These are phyloP conservation scores for Amiota communis DNA, from an alignment of 2,888 invertebrate species.

Conservation along the genomic window DNA sequence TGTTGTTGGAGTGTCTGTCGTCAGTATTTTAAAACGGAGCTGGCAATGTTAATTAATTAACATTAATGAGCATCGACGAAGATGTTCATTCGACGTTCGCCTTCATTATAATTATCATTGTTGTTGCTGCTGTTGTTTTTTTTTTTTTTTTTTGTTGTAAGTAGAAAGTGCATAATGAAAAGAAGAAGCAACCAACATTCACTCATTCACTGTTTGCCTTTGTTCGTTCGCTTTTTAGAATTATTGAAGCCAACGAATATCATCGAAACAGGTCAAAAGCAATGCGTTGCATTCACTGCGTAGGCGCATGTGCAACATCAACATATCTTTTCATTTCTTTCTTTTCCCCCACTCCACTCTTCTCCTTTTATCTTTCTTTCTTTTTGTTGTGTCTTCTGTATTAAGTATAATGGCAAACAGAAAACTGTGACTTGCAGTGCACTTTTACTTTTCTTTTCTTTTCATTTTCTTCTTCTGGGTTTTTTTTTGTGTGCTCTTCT, in stretches of 20 bases:
- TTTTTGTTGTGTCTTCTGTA: neutral
- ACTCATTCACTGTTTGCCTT: neutral
- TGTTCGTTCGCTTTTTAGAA: conserved; percentile 1
- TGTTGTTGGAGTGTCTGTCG: neutral
- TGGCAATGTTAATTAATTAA: conserved; percentile 17
- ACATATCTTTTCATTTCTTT: too few relatives aligned
- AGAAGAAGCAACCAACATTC: neutral
- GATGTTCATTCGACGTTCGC: too few relatives aligned
- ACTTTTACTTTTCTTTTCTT: conserved; percentile 22
- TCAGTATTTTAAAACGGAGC: neutral
- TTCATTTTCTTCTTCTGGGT: neutral
- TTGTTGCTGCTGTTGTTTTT: neutral
- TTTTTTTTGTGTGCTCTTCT: neutral
- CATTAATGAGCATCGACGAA: conserved; percentile 15
- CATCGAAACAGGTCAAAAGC: conserved; percentile 12
- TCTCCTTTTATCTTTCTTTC: neutral
- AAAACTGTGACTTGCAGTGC: conserved; percentile 13
- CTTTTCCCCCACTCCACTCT: neutral
- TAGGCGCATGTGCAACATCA: conserved; percentile 18
- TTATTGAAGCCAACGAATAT: neutral
- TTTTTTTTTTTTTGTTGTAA: neutral
- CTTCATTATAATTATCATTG: neutral
- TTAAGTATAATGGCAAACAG: neutral
- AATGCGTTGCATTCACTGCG: conserved; percentile 2
- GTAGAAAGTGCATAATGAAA: conserved; percentile 20